Base-by-base conservation (phyloP, 2,888 invertebrate genomes). In the Ornithoptera priamus region DNA sequence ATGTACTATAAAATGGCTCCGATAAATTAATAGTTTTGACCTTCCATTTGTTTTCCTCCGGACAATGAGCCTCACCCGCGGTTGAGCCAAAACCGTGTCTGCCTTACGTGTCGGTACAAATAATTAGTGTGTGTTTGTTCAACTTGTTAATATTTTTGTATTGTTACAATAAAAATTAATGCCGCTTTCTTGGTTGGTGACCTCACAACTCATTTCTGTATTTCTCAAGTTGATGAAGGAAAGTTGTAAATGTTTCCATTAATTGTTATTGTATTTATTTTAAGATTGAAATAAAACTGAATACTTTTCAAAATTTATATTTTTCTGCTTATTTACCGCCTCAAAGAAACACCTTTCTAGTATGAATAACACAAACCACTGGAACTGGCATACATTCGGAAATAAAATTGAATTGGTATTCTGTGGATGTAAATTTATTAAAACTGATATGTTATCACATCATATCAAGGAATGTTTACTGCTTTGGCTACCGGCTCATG, bases 251-350 rank as follows among this genome's bases (percentile, higher is more conserved):
- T 85, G 84, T 83, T 84, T 85, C 83, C 84, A 81, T 79, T 68
- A 81, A 84, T 85, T 87, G 84, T 84, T 84, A 80, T 75, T 84
- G 75, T 89, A 87, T 88, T 88, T 88, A 88, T 88, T 85, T 57
- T 88, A 90, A 87, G 87, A 83, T 83, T 69, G 77, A 82, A 90
- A 88, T 87, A 89, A 88, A 87, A 84, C 86, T 85, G 82, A 61
- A 56, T 67, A 57, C 39, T 71, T 71, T 62, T 71, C 58, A 61
- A 60, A 50, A 17, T 17, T 18, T 12, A 30, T 10, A 22, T 72
- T 65, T 73, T 63, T 72, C 73, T 72, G 64, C 73, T 70, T 59
- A 22, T 30, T 63, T 42, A 50, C 12, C 2, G 15, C 46, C 10
- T 15, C 15, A 46, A 6, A 46, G 2, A 46, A 30, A 30, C 2